phyloP scores from a whole-genome alignment of 2,113 vertebrate genomes.

The Manacus vitellinus region DNA sequence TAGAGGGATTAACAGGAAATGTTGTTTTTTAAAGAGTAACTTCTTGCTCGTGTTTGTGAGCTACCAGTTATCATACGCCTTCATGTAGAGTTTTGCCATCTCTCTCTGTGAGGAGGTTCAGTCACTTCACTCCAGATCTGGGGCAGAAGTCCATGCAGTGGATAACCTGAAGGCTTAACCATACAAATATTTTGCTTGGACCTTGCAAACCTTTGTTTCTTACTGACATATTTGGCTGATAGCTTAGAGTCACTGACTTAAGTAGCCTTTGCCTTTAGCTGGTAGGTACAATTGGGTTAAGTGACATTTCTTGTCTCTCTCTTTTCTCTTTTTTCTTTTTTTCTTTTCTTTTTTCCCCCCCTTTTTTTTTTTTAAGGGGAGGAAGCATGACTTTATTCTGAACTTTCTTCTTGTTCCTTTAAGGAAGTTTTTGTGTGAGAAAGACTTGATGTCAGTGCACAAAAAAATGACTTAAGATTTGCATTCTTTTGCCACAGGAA shows the following conservation, averaged over 20 bases:
- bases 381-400: conserved; percentile 65
- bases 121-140: neutral
- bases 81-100: neutral
- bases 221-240: neutral
- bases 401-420: conserved; percentile 68
- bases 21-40: neutral
- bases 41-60: neutral
- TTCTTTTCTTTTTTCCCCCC: accelerated
- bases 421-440: conserved; percentile 57
- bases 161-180: neutral
- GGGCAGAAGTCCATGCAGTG: neutral
- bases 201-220: neutral
- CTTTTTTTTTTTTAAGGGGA: neutral
- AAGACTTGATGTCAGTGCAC: conserved; percentile 64
- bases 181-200: neutral
- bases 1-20: neutral
- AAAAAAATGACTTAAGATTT: conserved; percentile 77
- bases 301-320: conserved; percentile 20
- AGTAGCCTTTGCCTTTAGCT: conserved; percentile 36
- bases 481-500: conserved; percentile 75
- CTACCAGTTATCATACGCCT: neutral
- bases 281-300: conserved; percentile 40
- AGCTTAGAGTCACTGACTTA: conserved; percentile 5
- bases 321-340: neutral
- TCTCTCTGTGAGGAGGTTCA: neutral